These are phyloP conservation scores for Heliothis peltigera DNA, from an alignment of 2,888 invertebrate genomes.

Conservation along the genomic window DNA sequence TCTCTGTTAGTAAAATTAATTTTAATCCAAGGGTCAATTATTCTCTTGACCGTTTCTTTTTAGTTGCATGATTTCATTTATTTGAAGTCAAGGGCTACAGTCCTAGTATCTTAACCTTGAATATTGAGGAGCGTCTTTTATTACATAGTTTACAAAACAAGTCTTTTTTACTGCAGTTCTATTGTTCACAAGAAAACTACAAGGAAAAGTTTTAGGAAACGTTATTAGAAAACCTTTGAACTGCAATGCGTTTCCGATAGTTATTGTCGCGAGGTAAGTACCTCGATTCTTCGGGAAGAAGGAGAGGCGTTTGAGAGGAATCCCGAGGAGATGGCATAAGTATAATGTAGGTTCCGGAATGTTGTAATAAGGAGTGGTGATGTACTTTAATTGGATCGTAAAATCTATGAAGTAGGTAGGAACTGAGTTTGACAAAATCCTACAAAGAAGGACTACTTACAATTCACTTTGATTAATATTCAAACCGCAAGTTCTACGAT, in stretches of 20 bases:
- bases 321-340: constrained; percentile 27
- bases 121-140: no score
- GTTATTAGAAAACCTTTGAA: constrained; percentile 51
- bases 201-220: constrained; percentile 44
- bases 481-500: no score
- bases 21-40: no score
- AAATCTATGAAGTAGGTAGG: neutral
- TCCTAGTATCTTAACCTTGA: no score
- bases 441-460: neutral
- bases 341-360: constrained; percentile 31
- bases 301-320: constrained; percentile 35
- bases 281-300: constrained; percentile 25
- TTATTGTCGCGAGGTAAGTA: constrained; percentile 51
- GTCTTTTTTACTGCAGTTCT: neutral
- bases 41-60: no score
- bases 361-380: constrained; percentile 26
- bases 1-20: neutral
- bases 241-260: constrained; percentile 51
- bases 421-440: neutral
- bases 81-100: no score
- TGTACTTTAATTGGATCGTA: constrained; percentile 24
- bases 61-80: no score
- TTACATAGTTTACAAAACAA: neutral
- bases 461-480: no score
- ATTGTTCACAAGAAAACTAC: neutral